Percentiles rank a stretch among this genome's conserved stretches.
Conservation (phyloP, 2,888 invertebrate species). For the Polydrusus cervinus region DNA sequence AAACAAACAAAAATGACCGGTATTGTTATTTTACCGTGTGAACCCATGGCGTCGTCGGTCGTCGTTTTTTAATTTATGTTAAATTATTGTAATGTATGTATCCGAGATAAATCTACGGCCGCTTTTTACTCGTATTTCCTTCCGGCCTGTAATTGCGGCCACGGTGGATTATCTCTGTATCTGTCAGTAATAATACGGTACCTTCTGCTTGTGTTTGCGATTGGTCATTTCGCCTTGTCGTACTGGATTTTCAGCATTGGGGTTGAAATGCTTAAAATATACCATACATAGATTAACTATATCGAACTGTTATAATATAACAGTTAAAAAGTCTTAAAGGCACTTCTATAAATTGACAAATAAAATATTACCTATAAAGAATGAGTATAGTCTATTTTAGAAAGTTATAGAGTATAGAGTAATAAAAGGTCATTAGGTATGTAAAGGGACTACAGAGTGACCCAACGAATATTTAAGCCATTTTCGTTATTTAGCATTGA, state of each 20-base stretch:
- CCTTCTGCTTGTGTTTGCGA: slow-evolving; percentile 20
- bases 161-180: slow-evolving; percentile 69
- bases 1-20: slow-evolving; percentile 36
- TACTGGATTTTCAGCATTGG: background rate
- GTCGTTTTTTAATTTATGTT: slow-evolving; percentile 69
- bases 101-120: slow-evolving; percentile 71
- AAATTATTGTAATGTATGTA: slow-evolving; percentile 72
- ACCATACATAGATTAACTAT: background rate
- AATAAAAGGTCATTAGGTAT: no score
- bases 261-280: background rate
- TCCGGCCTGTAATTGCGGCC: slow-evolving; percentile 71
- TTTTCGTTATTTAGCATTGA: no score
- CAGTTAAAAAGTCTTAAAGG: no score
- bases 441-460: no score
- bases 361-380: no score
- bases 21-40: slow-evolving; percentile 45
- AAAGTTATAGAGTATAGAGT: no score
- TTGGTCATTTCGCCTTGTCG: slow-evolving; percentile 14
- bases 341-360: no score
- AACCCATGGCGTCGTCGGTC: slow-evolving; percentile 34
- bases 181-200: slow-evolving; percentile 54
- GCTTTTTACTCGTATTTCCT: slow-evolving; percentile 72
- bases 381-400: no score
- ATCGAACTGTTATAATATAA: no score
- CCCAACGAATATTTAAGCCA: no score